These are phyloP conservation scores for Darevskia nairensis DNA, from an alignment of 2,797 vertebrate genomes.

Conservation along the genomic window DNA sequence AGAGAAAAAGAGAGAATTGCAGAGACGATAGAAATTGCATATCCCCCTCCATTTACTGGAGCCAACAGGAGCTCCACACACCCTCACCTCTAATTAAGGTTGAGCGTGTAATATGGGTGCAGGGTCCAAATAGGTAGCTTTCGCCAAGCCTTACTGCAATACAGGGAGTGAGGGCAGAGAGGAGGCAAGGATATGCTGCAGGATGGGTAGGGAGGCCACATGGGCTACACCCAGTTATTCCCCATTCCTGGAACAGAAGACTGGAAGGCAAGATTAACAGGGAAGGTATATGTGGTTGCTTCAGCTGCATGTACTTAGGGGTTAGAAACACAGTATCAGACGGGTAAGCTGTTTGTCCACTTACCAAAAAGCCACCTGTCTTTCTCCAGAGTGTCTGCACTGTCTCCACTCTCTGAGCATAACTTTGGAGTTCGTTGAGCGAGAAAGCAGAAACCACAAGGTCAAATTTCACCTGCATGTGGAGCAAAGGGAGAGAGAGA, in stretches of 20 bases:
- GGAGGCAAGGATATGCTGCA: too few species aligned
- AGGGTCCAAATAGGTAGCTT: too few species aligned
- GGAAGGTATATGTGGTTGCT: background rate
- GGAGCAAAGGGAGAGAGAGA: background rate
- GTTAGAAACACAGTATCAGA: background rate
- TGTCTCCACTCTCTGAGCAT: background rate
- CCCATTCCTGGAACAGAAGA: background rate
- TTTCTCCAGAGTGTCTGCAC: conserved; percentile 27
- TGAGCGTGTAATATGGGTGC: too few species aligned
- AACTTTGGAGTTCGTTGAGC: conserved; percentile 12
- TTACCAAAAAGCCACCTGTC: conserved; percentile 30
- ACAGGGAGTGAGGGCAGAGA: too few species aligned
- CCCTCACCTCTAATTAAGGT: too few species aligned
- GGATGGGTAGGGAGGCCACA: too few species aligned
- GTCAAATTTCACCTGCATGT: conserved; percentile 28
- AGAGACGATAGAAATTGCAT: too few species aligned
- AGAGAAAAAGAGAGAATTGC: too few species aligned
- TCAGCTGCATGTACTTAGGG: background rate
- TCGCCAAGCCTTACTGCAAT: too few species aligned
- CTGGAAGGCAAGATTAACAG: background rate
- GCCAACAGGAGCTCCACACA: too few species aligned
- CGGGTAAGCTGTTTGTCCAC: background rate
- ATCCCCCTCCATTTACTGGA: too few species aligned
- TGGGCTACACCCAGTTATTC: too few species aligned
- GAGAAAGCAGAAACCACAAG: conserved; percentile 34